Evolutionary conservation across 92 coral and sea anemone genomes (phyloP).

Genomic region (Phymanthus crucifer): DNA sequence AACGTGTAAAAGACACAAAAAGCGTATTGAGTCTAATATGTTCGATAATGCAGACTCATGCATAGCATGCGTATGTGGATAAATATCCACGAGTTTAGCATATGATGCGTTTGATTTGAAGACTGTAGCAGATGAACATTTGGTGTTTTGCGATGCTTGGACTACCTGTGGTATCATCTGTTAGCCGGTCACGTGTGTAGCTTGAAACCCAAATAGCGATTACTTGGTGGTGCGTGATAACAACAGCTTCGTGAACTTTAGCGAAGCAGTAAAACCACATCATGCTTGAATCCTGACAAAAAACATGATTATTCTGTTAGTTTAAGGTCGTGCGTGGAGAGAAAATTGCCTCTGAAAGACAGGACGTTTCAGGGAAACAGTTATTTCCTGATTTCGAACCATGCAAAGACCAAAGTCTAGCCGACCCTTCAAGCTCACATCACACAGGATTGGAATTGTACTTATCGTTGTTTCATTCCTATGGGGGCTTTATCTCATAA

Average conservation of each 20-base stretch:
- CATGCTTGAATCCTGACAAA: neutral
- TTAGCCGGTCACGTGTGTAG: neutral
- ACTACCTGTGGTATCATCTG: neutral
- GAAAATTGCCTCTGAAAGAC: neutral
- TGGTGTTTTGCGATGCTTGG: neutral
- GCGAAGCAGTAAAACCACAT: neutral
- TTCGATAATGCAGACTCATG: no score
- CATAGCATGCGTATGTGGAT: no score
- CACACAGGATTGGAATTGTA: conserved; percentile 66
- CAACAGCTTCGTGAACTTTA: no score
- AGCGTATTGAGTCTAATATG: no score
- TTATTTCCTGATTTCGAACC: neutral
- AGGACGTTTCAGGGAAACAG: neutral
- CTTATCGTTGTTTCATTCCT: conserved; percentile 66
- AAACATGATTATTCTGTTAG: neutral
- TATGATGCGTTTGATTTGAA: no score
- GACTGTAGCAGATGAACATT: neutral
- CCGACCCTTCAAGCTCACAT: conserved; percentile 33
- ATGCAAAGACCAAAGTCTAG: neutral
- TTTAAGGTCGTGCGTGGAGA: neutral
- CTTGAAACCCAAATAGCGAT: neutral
- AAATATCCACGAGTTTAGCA: no score
- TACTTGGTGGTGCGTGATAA: neutral
- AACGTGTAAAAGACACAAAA: no score
- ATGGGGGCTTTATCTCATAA: conserved; percentile 87